phyloP scores from a whole-genome alignment of 2,113 vertebrate genomes.

The Neogobius melanostomus region DNA sequence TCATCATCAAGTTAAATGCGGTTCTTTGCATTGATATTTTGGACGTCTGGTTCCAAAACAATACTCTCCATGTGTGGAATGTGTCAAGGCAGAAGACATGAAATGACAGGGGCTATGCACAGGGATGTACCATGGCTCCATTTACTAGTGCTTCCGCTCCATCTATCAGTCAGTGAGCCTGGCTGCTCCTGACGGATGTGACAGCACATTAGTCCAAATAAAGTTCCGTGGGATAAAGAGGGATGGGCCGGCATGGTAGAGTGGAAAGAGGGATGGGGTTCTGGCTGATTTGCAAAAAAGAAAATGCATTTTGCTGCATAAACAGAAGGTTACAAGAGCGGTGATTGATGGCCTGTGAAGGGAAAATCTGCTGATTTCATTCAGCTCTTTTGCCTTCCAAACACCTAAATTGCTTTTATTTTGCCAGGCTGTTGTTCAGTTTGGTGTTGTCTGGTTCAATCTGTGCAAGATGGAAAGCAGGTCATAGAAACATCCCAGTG shows the following conservation, averaged over 20 bases:
- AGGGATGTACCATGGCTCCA: not conserved
- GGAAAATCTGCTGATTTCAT: conserved; percentile 40
- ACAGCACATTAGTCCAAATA: conserved; percentile 60
- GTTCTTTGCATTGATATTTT: not conserved
- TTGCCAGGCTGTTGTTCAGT: conserved; percentile 13
- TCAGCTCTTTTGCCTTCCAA: conserved; percentile 7
- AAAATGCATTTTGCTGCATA: conserved; percentile 34
- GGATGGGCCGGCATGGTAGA: conserved; percentile 26
- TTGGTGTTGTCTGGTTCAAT: conserved; percentile 21
- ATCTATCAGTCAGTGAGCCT: conserved; percentile 38
- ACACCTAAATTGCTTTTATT: conserved; percentile 12
- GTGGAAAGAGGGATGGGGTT: conserved; percentile 9
- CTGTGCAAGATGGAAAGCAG: conserved; percentile 4
- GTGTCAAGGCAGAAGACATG: conserved; percentile 2
- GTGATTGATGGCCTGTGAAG: conserved; percentile 47
- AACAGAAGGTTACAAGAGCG: conserved; percentile 41
- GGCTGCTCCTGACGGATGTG: conserved; percentile 36
- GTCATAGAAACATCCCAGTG: conserved; percentile 16
- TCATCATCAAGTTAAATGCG: not conserved
- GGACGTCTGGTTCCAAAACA: conserved; percentile 9
- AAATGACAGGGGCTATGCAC: conserved; percentile 15
- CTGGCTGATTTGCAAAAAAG: conserved; percentile 19
- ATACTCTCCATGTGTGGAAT: not conserved
- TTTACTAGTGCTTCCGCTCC: conserved; percentile 38
- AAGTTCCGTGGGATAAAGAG: conserved; percentile 48